These are phyloP conservation scores for Penaeus chinensis DNA, from an alignment of 1,140 invertebrate species.

Conservation along the genomic window DNA sequence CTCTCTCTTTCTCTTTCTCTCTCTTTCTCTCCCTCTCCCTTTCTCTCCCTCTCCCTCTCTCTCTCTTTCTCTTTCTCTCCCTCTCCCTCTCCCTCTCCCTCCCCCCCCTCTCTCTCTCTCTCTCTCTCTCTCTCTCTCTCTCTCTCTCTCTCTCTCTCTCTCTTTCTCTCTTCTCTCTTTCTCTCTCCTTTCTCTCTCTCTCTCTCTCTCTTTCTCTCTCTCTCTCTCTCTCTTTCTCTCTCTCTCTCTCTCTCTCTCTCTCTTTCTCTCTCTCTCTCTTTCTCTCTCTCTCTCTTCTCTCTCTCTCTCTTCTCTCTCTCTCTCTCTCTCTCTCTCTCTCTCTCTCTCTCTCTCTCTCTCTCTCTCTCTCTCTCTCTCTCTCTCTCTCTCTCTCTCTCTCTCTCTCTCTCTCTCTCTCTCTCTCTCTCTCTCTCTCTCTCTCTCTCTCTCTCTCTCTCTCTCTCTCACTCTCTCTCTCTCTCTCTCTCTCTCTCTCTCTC, in stretches of 20 bases:
- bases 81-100: slow-evolving; percentile 6
- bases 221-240: background rate
- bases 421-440: too few relatives aligned
- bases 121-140: background rate
- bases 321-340: background rate
- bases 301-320: background rate
- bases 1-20: background rate
- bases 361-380: too few relatives aligned
- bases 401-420: too few relatives aligned
- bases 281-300: background rate
- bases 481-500: background rate
- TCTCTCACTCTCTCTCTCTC: background rate
- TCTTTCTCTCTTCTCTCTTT: background rate
- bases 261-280: background rate
- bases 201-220: background rate
- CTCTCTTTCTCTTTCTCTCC: background rate
- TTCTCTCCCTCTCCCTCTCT: background rate
- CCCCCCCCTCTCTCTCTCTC: background rate
- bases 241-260: background rate
- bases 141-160: background rate
- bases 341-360: too few relatives aligned
- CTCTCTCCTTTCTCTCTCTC: background rate
- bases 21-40: background rate
- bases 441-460: background rate
- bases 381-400: too few relatives aligned